Conservation (phyloP, 1,140 invertebrate species). For the Drosophila arizonae region DNA sequence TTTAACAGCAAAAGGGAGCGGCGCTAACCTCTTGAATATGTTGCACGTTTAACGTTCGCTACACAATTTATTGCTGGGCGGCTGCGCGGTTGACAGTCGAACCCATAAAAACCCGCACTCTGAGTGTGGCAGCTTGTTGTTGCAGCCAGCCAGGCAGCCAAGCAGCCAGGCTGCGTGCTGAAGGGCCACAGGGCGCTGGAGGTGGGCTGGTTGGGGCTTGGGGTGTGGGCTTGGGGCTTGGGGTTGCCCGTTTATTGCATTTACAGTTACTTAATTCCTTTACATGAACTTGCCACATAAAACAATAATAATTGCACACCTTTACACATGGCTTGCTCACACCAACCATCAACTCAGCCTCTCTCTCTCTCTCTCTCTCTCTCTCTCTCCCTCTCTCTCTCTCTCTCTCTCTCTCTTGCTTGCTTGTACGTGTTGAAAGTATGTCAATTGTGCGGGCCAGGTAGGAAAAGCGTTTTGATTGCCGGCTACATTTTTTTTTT, state of each 20-base stretch:
- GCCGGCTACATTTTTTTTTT: constrained; percentile 51
- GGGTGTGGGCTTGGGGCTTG: neutral
- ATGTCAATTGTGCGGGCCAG: constrained; percentile 35
- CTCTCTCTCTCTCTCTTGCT: constrained; percentile 12
- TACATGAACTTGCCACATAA: constrained; percentile 78
- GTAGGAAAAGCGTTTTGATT: constrained; percentile 66
- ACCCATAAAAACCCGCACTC: constrained; percentile 71
- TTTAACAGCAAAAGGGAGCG: neutral
- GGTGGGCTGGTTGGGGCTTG: neutral
- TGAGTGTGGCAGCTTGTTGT: neutral
- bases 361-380: neutral
- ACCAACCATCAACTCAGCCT: neutral
- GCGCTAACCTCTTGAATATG: constrained; percentile 58
- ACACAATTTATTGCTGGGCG: constrained; percentile 71
- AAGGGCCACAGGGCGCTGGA: neutral
- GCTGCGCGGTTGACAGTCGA: constrained; percentile 74
- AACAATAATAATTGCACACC: constrained; percentile 75
- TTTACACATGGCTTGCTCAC: constrained; percentile 14
- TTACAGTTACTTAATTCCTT: constrained; percentile 80
- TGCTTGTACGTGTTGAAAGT: constrained; percentile 42
- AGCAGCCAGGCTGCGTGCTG: neutral
- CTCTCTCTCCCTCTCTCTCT: constrained; percentile 7
- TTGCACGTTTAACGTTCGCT: constrained; percentile 73
- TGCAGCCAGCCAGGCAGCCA: neutral
- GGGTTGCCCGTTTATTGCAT: constrained; percentile 66